phyloP scores from a whole-genome alignment of 2,888 invertebrate species.

The Synanthedon tipuliformis region DNA sequence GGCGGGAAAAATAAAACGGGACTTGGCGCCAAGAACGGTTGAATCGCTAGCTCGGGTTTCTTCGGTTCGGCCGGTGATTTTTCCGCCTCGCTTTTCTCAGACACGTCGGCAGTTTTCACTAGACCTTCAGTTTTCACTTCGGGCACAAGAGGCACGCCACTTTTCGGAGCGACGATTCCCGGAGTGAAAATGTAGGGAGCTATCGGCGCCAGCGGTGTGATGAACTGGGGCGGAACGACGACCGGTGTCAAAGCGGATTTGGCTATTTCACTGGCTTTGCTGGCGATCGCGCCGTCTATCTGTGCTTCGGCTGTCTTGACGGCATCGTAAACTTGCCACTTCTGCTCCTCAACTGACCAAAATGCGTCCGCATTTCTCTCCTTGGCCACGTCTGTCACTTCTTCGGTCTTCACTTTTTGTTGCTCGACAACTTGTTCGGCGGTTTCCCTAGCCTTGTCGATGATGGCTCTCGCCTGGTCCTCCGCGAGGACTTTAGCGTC shows the following conservation, averaged over 20 bases:
- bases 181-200: slow-evolving; percentile 2
- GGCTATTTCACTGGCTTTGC: slow-evolving; percentile 24
- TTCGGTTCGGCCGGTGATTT: slow-evolving; percentile 4
- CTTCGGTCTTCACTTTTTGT: slow-evolving; percentile 27
- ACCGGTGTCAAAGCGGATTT: slow-evolving; percentile 17
- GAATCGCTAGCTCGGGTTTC: slow-evolving; percentile 2
- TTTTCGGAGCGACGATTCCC: slow-evolving; percentile 3
- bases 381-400: slow-evolving; percentile 22
- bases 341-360: slow-evolving; percentile 44
- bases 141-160: not conserved
- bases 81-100: slow-evolving; percentile 13
- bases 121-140: slow-evolving; percentile 6
- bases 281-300: slow-evolving; percentile 37
- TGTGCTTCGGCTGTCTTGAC: slow-evolving; percentile 43
- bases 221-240: slow-evolving; percentile 3
- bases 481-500: slow-evolving; percentile 37
- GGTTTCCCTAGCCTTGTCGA: slow-evolving; percentile 26
- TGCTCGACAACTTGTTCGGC: slow-evolving; percentile 32
- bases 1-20: not conserved
- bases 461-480: slow-evolving; percentile 12
- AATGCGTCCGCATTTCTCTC: slow-evolving; percentile 23
- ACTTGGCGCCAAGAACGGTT: not conserved
- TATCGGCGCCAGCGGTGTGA: not conserved
- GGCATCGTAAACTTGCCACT: slow-evolving; percentile 53
- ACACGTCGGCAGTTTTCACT: not conserved